Evolutionary conservation across 2,888 invertebrate species (phyloP), one percentile per base, ranked within the genome.

Genomic region (Agrochola lychnidis): DNA sequence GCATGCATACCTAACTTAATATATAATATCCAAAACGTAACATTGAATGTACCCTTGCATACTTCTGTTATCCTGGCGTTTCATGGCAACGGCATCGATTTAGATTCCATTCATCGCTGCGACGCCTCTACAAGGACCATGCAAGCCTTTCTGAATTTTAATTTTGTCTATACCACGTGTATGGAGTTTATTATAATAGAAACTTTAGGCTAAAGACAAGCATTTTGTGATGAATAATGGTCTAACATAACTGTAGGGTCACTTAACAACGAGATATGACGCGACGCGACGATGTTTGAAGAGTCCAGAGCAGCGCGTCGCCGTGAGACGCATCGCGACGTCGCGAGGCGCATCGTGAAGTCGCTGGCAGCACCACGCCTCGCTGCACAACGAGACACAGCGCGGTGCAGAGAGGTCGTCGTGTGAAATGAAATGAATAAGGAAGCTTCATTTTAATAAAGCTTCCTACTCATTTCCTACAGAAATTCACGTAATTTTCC

Each of bases 71-170:
- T 67, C 53, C 53, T 72, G 30, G 72, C 4, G 10, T 30, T 42
- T 53, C 67, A 16, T 56, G 67, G 42, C 42, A 42, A 30, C 22
- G 10, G 22, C 30, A 72, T 42, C 22, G 53, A 72, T 72, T 67
- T 72, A 22, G 25, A 22, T 67, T 53, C n/a, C 63, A 19, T 42
- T 64, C 71, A 72, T 6, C 25, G 22, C 30, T 30, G 48, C 7
- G 30, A 30, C 36, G n/a, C 19, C 0, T 0, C 10, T n/a, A 36
- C 12, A 36, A 36, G 12, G 62, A 62, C 36, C 19, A 19, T 51
- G 45, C 48, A 19, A 40, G 25, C 9, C 12, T 19, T 40, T 40
- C 19, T 36, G 2, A 57, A 42, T 12, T 25, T 42, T 42, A 25
- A 40, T 56, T 40, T 45, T 64, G 10, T 10, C 36, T 36, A 36